Base-by-base conservation (phyloP, 1,140 invertebrate species). In the Diuraphis noxia region DNA sequence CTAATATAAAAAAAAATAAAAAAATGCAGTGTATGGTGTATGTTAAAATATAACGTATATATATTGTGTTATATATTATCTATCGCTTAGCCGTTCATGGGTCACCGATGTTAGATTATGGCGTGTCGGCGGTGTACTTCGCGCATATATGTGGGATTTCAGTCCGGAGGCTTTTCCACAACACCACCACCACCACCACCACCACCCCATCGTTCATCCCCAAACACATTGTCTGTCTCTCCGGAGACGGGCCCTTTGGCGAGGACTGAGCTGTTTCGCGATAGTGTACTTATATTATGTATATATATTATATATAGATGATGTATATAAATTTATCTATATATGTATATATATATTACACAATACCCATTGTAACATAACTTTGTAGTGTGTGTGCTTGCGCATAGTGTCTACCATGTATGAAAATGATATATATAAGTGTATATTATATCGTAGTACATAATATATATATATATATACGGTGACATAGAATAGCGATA, bases 101-200 rank as follows among this genome's bases (percentile, higher is more conserved):
- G 38, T 77, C 38, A 41, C 56, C 63, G 56, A 89, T 77, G 40
- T 89, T 72, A 77, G 87, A 89, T 89, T 77, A 77, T 38, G 38
- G 56, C 23, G 86, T 43, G 36, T 72, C 30, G 56, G 56, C 56
- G n/a, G 13, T 21, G 13, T 13, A 72, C 13, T n/a, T 72, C 1
- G 34, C 0, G 6, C 43, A 46, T 79, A 38, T 79, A 23, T 38
- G 38, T 17, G 23, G 10, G 38, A 38, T 41, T 30, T 82, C 4
- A 38, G 9, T 81, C 49, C 36, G 49, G 9, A 36, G 13, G 86
- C 5, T 34, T 34, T 72, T n/a, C 56, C 56, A 63, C 56, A n/a
- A 63, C 56, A 63, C n/a, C n/a, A n/a, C 56, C 56, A 72, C 56
- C 56, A 17, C 10, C 3, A 52, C 52, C 52, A 49, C 21, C 21